phyloP scores from a whole-genome alignment of 2,113 vertebrate genomes.

The Dipodomys stephensi region DNA sequence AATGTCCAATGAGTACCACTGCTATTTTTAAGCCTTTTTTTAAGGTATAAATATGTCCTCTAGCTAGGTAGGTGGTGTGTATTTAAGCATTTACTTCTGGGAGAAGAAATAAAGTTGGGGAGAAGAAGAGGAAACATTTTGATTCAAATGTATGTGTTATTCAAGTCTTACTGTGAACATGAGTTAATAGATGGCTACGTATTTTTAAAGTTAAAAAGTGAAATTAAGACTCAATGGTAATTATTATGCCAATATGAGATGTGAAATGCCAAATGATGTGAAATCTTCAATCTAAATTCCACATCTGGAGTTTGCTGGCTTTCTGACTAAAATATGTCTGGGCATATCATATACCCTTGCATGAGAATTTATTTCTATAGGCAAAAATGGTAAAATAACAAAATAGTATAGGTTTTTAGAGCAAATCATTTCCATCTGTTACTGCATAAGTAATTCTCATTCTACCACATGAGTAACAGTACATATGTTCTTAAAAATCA shows the following conservation, averaged over 20 bases:
- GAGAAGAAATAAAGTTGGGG: not conserved
- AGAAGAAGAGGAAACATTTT: not conserved
- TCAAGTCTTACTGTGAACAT: not conserved
- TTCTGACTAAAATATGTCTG: not conserved
- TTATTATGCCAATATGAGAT: not conserved
- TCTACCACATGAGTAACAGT: slow-evolving; percentile 2
- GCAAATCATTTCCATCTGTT: slow-evolving; percentile 51
- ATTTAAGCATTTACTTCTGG: not conserved
- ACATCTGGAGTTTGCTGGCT: not conserved
- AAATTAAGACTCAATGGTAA: slow-evolving; percentile 15
- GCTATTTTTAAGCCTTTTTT: too few species aligned
- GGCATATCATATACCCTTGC: not conserved
- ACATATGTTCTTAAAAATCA: slow-evolving; percentile 22
- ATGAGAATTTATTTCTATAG: slow-evolving; percentile 26
- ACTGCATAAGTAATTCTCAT: not conserved
- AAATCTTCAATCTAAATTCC: not conserved
- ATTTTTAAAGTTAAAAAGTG: slow-evolving; percentile 8
- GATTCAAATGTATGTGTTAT: not conserved
- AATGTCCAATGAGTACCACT: too few species aligned
- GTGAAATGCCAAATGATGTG: not conserved
- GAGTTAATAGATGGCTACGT: not conserved
- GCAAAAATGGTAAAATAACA: slow-evolving; percentile 43
- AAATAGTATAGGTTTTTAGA: not conserved
- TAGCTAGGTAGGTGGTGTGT: too few species aligned
- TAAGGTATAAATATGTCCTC: too few species aligned